Evolutionary conservation across 2,797 vertebrate genomes (phyloP).

Genomic region (Phrynocephalus guinanensis): DNA sequence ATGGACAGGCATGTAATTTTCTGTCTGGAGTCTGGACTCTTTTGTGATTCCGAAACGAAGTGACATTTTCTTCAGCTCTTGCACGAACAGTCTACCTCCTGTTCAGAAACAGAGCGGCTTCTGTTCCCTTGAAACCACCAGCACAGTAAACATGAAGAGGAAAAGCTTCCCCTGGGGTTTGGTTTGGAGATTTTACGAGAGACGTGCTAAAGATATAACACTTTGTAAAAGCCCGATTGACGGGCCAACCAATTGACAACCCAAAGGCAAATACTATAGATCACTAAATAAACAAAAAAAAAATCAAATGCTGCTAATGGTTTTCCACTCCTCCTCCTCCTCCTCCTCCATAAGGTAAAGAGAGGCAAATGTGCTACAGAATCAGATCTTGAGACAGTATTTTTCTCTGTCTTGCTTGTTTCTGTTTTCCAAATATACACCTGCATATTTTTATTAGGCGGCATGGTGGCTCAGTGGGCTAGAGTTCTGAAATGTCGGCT

Average conservation of each 20-base stretch:
- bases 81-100: constrained; percentile 75
- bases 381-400: too few relatives aligned
- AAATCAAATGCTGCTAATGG: neutral
- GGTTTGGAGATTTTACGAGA: constrained; percentile 70
- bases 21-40: constrained; percentile 42
- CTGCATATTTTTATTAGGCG: too few relatives aligned
- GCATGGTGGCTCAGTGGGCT: too few relatives aligned
- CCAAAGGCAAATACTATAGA: neutral
- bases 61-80: constrained; percentile 58
- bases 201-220: constrained; percentile 54
- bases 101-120: constrained; percentile 76
- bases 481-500: too few relatives aligned
- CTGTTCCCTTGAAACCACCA: constrained; percentile 75
- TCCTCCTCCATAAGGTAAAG: too few relatives aligned
- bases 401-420: too few relatives aligned
- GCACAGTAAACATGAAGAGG: constrained; percentile 72
- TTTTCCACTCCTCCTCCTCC: too few relatives aligned
- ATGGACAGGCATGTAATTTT: constrained; percentile 36
- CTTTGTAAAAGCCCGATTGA: constrained; percentile 51
- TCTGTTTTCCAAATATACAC: too few relatives aligned
- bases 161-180: constrained; percentile 65
- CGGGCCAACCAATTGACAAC: neutral
- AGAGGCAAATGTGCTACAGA: too few relatives aligned
- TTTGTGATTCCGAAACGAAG: constrained; percentile 53
- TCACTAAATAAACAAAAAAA: constrained; percentile 15